These are phyloP conservation scores for Netelia melanura DNA, from an alignment of 2,888 invertebrate genomes.

Conservation along the genomic window DNA sequence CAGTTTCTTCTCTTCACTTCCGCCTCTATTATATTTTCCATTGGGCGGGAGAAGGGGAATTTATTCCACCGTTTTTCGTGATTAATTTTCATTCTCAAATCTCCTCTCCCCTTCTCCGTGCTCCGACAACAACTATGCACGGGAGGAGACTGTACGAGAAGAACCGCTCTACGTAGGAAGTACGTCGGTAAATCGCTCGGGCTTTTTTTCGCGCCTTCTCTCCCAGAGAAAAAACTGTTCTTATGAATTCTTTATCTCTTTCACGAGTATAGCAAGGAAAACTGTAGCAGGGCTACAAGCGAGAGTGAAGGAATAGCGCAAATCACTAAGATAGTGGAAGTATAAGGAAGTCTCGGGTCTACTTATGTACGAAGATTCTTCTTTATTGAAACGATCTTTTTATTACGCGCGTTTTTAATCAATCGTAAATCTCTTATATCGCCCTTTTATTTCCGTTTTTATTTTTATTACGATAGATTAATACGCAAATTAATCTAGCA, in stretches of 20 bases:
- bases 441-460: neutral
- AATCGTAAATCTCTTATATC: neutral
- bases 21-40: constrained; percentile 26
- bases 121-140: neutral
- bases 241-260: constrained; percentile 65
- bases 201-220: constrained; percentile 41
- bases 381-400: constrained; percentile 9
- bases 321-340: constrained; percentile 56
- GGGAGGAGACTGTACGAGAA: constrained; percentile 39
- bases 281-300: neutral
- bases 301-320: constrained; percentile 12
- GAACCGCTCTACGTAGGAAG: constrained; percentile 23
- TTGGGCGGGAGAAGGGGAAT: neutral
- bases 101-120: neutral
- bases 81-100: constrained; percentile 50
- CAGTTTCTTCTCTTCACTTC: constrained; percentile 10
- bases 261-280: constrained; percentile 48
- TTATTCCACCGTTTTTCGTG: constrained; percentile 21
- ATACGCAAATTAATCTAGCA: neutral
- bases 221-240: constrained; percentile 52
- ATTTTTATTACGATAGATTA: neutral
- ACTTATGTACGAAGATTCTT: constrained; percentile 45
- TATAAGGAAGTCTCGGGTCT: constrained; percentile 38
- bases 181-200: constrained; percentile 59
- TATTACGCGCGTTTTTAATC: constrained; percentile 31